Evolutionary conservation across 1,140 invertebrate species (phyloP).

Genomic region (Oscheius sp.): DNA sequence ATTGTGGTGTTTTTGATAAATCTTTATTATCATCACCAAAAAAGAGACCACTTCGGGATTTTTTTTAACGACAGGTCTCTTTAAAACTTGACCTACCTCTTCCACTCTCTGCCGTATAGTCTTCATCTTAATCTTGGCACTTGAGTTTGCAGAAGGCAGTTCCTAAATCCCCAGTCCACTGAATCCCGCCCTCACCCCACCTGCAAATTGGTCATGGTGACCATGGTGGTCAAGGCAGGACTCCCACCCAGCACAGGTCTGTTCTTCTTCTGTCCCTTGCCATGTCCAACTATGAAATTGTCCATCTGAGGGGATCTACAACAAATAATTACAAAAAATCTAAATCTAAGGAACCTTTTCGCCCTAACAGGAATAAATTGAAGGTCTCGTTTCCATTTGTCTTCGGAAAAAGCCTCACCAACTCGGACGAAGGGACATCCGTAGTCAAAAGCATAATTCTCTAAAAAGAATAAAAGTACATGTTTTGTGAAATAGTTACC

Average conservation of each 20-base stretch:
- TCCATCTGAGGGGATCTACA: too few relatives aligned
- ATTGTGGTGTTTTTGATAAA: too few relatives aligned
- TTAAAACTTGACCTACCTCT: not conserved
- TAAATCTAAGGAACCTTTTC: too few relatives aligned
- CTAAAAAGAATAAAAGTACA: too few relatives aligned
- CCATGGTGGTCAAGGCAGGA: not conserved
- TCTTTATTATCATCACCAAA: too few relatives aligned
- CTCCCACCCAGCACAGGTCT: not conserved
- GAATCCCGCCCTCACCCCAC: too few relatives aligned
- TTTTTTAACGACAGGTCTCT: too few relatives aligned
- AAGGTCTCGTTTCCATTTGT: not conserved
- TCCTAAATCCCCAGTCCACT: too few relatives aligned
- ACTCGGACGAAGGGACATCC: not conserved
- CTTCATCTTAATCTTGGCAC: not conserved
- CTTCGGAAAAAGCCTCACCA: not conserved
- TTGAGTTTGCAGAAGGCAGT: not conserved
- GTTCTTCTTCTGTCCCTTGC: not conserved
- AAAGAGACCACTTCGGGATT: too few relatives aligned
- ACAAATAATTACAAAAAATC: too few relatives aligned
- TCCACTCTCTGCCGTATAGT: not conserved
- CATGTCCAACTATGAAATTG: not conserved
- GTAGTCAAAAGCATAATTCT: not conserved
- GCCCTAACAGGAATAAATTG: too few relatives aligned
- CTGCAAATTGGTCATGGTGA: slow-evolving; percentile 2
- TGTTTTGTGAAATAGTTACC: slow-evolving; percentile 1